Conservation (phyloP, 1,140 invertebrate genomes). For the Sinella curviseta region DNA sequence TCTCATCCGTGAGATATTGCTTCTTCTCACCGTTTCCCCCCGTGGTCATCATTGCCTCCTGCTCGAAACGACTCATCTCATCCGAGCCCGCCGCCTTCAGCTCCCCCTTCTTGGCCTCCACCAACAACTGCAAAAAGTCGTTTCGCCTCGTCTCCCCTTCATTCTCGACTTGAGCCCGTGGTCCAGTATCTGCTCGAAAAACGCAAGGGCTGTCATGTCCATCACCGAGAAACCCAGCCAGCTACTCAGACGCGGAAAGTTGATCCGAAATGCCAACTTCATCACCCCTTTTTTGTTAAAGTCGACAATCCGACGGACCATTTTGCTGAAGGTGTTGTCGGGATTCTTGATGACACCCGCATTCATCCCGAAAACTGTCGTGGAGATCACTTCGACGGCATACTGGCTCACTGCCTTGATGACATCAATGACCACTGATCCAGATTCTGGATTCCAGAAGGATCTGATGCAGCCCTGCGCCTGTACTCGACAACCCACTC, state of each 20-base stretch:
- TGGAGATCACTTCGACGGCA: background rate
- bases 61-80: background rate
- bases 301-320: background rate
- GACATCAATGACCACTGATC: background rate
- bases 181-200: conserved; percentile 1
- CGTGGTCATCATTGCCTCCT: background rate
- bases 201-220: background rate
- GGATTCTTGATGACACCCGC: background rate
- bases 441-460: background rate
- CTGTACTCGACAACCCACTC: background rate
- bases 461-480: no score
- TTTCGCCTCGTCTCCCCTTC: background rate
- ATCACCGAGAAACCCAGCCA: background rate
- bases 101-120: conserved; percentile 1
- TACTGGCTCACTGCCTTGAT: background rate
- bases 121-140: conserved; percentile 14
- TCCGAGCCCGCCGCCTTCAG: background rate
- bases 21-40: background rate
- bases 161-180: background rate
- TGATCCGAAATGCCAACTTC: background rate
- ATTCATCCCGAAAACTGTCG: background rate
- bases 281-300: background rate
- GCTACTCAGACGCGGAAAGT: background rate
- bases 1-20: conserved; percentile 18
- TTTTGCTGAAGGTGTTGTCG: background rate